Base-by-base conservation (phyloP, 2,888 invertebrate genomes). In the Rugalucina vietnamica region DNA sequence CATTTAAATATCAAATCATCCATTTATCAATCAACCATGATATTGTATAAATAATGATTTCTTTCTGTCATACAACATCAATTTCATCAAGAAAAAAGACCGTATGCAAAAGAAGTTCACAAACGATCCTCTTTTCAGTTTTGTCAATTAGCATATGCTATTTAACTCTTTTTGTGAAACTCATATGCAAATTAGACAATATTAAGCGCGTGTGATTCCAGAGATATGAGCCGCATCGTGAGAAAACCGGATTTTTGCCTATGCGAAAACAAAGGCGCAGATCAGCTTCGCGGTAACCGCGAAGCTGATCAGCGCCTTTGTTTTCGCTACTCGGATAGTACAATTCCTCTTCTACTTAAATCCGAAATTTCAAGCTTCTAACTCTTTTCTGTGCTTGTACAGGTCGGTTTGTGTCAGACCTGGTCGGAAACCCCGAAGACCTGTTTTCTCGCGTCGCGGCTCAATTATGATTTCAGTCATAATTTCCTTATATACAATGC, bases 41-140 rank as follows among this genome's bases (percentile, higher is more conserved):
- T 60, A 60, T 60, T 60, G 60, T 60, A 60, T 60, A 60, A 60
- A 60, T 60, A 60, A 60, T 60, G 60, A 60, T 24, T 60, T 60
- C 60, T 60, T 60, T 60, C 29, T 60, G 60, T 60, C 29, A 60
- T 60, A 24, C 60, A 24, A 60, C 60, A 60, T 60, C 60, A 24
- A 27, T 60, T 60, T 60, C 24, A 27, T 27, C 60, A 29, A 14
- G 24, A 27, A 60, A 54, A 43, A 43, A 60, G 24, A 27, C 24
- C 60, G 27, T 27, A 5, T 4, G n/a, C 24, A 60, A 27, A 60
- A 27, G 10, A 5, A 24, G 60, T 14, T 60, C 60, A 60, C 60
- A 60, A 60, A 60, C 24, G 5, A 24, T n/a, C 29, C 29, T 60
- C 24, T 24, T 27, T 60, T 60, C 29, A 24, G 24, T 24, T 60